phyloP scores from a whole-genome alignment of 2,888 invertebrate species.

The Malacosoma neustria region DNA sequence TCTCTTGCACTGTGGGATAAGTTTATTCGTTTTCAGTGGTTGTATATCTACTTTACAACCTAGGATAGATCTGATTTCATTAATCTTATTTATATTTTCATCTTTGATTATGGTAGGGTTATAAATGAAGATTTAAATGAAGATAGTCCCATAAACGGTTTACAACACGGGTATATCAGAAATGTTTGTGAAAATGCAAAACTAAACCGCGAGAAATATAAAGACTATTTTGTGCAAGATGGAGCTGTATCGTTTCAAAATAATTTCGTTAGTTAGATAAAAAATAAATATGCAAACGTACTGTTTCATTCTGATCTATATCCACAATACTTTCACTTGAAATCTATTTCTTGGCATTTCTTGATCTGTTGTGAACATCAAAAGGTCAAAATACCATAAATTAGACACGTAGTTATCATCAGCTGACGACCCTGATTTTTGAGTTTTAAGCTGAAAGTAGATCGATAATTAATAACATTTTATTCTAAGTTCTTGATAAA shows the following conservation, averaged over 20 bases:
- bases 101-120: neutral
- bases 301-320: constrained; percentile 5
- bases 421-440: constrained; percentile 3
- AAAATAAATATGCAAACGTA: constrained; percentile 1
- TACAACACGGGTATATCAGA: neutral
- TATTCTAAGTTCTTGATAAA: no score
- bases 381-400: constrained; percentile 5
- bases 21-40: no score
- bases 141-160: neutral
- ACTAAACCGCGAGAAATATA: constrained; percentile 5
- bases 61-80: no score
- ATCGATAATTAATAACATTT: no score
- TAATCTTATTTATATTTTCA: no score
- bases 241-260: constrained; percentile 5
- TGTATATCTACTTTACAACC: no score
- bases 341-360: constrained; percentile 5
- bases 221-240: constrained; percentile 4
- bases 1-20: no score
- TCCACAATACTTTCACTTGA: constrained; percentile 2
- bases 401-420: constrained; percentile 2
- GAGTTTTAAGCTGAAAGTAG: constrained; percentile 2
- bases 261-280: constrained; percentile 4
- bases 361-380: constrained; percentile 5
- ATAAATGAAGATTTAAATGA: neutral
- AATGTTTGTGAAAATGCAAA: neutral